Base-by-base conservation (phyloP, 2,113 vertebrate genomes). In the Centropus bengalensis region DNA sequence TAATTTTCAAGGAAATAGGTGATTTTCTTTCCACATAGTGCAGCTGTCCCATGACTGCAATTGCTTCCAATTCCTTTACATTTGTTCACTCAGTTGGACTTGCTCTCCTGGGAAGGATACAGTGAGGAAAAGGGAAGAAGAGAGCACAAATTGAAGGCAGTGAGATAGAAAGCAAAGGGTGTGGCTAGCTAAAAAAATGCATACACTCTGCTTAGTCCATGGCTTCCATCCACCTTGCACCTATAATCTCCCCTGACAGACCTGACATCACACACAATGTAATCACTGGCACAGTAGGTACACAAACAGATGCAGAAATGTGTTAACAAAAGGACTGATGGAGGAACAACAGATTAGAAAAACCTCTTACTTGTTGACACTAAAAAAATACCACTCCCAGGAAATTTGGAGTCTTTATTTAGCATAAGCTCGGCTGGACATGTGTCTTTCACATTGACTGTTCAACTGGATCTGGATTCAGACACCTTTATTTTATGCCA, bases 31-130 rank as follows among this genome's bases (percentile, higher is more conserved):
- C 86, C 82, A 91, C 40, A 40, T 33, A 63, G 55, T 38, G 60
- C 16, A 47, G 60, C 62, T 95, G 82, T 89, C 94, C 26, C 18
- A n/a, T 26, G 74, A 56, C 36, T 91, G 81, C 36, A 76, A 36
- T 94, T 96, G 49, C 56, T 93, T 94, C 85, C 70, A 75, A 44
- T 78, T 49, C 78, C n/a, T 6, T 89, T 95, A 80, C 13, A 54
- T 85, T 89, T 93, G 74, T 88, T 95, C 40, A 40, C 40, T 95
- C 58, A 26, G 64, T 87, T 71, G 28, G 70, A 82, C 21, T 70
- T 68, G 56, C 77, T 91, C 10, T 51, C 26, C 40, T n/a, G 28
- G 52, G 77, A 82, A 87, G 64, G 63, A 51, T 36, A 27, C 5
- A 10, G 18, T 55, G 22, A 60, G 40, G 19, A 74, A 71, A 77